Conservation (phyloP, 2,113 vertebrate genomes). For the Amphiprion ocellaris region DNA sequence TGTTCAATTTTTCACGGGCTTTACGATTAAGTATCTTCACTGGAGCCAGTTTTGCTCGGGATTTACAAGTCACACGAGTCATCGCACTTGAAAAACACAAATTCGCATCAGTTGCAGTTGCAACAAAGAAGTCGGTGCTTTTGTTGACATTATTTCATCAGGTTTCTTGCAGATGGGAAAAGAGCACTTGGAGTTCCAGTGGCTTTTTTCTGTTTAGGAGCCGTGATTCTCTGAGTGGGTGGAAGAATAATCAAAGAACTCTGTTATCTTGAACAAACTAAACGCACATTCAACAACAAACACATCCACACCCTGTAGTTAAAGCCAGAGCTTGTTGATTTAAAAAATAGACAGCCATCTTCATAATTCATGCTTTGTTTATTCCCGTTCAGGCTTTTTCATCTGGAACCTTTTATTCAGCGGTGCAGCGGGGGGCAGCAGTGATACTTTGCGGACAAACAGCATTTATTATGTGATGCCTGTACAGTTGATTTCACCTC, state of each 20-base stretch:
- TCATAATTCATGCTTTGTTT: conserved; percentile 56
- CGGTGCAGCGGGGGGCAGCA: conserved; percentile 16
- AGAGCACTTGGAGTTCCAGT: too few relatives aligned
- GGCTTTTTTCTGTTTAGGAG: background rate
- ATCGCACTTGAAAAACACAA: background rate
- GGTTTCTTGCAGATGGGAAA: too few relatives aligned
- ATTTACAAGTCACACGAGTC: too few relatives aligned
- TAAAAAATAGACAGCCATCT: conserved; percentile 39
- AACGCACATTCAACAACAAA: conserved; percentile 24
- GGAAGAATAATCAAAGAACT: conserved; percentile 37
- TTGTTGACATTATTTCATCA: too few relatives aligned
- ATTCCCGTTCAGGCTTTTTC: conserved; percentile 36
- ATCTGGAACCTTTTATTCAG: conserved; percentile 40
- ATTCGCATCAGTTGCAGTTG: background rate
- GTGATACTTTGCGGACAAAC: conserved; percentile 37
- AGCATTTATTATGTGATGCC: conserved; percentile 47
- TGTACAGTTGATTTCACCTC: conserved; percentile 27
- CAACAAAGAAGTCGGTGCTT: background rate
- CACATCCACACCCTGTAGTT: conserved; percentile 22
- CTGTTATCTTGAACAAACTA: conserved; percentile 39
- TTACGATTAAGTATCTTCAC: background rate
- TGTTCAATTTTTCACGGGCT: conserved; percentile 59
- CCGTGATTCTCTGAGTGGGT: conserved; percentile 28
- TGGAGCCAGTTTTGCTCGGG: background rate
- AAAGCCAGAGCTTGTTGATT: conserved; percentile 18